Percentiles rank a stretch among this genome's conserved stretches.
Conservation (phyloP, 2,888 invertebrate species). For the Acanthosepion esculentum region DNA sequence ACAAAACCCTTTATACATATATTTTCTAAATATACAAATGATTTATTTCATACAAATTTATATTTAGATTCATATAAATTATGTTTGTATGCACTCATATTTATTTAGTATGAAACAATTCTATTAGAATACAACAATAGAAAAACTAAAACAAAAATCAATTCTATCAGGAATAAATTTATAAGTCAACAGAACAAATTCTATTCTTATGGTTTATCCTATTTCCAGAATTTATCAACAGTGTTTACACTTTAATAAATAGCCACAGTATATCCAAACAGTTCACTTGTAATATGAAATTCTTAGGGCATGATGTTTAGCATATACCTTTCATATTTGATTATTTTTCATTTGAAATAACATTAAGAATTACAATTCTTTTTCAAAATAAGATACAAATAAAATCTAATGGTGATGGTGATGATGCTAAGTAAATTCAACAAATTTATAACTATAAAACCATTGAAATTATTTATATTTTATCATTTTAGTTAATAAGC, state of each 20-base stretch:
- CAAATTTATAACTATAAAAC: neutral
- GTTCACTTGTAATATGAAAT: neutral
- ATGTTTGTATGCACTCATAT: neutral
- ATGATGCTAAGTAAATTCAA: neutral
- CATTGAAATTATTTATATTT: neutral
- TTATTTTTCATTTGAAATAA: neutral
- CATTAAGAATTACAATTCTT: neutral
- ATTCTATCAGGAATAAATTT: neutral
- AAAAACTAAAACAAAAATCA: constrained; percentile 25
- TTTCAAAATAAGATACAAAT: neutral
- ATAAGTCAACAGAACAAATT: neutral
- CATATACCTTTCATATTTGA: neutral
- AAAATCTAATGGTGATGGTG: neutral
- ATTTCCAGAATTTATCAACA: neutral
- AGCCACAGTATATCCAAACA: too few species aligned
- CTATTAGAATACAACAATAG: neutral
- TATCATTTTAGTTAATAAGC: neutral
- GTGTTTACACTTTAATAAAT: neutral
- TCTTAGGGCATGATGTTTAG: neutral
- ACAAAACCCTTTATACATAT: constrained; percentile 20
- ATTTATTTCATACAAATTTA: neutral
- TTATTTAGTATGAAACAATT: neutral
- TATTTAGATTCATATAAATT: neutral
- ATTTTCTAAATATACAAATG: constrained; percentile 13
- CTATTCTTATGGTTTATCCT: neutral